Percentiles rank a stretch among this genome's conserved stretches.
Conservation (phyloP, 2,797 vertebrate genomes). For the Buceros bicornis region DNA sequence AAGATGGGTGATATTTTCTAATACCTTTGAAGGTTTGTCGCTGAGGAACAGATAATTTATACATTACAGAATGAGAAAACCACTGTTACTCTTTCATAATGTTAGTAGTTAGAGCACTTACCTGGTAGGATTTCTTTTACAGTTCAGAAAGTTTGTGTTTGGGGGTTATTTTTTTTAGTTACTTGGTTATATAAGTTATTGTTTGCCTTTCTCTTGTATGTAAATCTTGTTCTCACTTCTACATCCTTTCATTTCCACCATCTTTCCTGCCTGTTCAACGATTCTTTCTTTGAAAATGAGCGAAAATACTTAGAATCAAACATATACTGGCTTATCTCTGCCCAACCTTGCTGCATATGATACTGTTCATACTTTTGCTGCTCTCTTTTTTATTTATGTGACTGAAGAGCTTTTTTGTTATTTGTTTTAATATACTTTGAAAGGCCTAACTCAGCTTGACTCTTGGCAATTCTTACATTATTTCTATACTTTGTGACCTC, state of each 20-base stretch:
- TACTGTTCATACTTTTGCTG: not conserved
- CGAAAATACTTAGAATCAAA: not conserved
- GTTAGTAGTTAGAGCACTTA: not conserved
- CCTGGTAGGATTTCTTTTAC: not conserved
- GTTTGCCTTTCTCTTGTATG: not conserved
- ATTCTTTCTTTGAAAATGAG: not conserved
- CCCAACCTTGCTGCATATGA: not conserved
- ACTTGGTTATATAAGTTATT: not conserved
- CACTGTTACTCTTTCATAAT: not conserved
- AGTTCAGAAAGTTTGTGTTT: not conserved
- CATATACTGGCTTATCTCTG: not conserved
- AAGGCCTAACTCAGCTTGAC: conserved; percentile 61
- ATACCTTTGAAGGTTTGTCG: not conserved
- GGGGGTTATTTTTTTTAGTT: not conserved
- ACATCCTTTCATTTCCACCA: not conserved
- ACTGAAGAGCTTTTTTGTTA: conserved; percentile 31
- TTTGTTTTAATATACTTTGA: conserved; percentile 66
- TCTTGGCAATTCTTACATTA: conserved; percentile 64
- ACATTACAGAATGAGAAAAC: not conserved
- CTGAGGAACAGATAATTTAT: not conserved
- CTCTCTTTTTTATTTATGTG: conserved; percentile 42
- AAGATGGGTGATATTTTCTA: not conserved
- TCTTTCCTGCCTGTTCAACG: not conserved
- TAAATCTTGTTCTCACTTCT: not conserved
- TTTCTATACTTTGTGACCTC: conserved; percentile 48